Evolutionary conservation across 37 sponge, comb jelly and placozoan species (phyloP), one percentile per base, ranked within the genome.

Genomic region (Aphrocallistes beatrix): DNA sequence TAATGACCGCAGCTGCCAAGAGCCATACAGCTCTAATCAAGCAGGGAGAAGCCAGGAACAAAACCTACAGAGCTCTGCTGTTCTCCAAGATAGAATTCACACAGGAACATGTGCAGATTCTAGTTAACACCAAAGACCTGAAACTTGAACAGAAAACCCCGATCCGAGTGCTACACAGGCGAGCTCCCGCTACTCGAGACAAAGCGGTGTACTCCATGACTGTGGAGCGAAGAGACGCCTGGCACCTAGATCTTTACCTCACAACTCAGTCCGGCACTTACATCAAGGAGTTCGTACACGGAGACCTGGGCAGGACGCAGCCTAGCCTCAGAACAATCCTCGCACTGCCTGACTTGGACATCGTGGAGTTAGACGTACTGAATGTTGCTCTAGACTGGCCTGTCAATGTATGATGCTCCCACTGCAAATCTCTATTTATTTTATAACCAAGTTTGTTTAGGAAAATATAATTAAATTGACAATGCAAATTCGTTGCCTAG

Each of bases 221-320:
- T 1, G 84, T 84, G 13, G 38, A 87, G 36, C 83, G 17, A 0
- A 38, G 91, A 0, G 93, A 94, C 51, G 51, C 32, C 9, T 91
- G 91, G 85, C 95, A 92, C 60, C 91, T 94, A 81, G 37, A 84
- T 21, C 86, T 96, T 36, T 28, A 85, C 81, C 89, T 96, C 23
- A 37, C 37, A 0, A 94, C 97, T 0, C 94, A 94, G 83, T 95
- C 97, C 34, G 97, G 97, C 0, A 96, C 97, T 9, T 99, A 99
- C 87, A 88, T 99, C 85, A 99, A 99, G 88, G 99, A 99, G 88
- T 99, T 99, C 89, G 96, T 99, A 23, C 99, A 99, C 84, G 93
- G 99, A 0, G 99, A 99, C 75, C 89, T 96, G 86, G 96, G 96
- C 0, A 85, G 99, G 37, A 99, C 99, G 9, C 34, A 38, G 37